phyloP scores from a whole-genome alignment of 2,113 vertebrate genomes.

The Hippocampus barbouri region DNA sequence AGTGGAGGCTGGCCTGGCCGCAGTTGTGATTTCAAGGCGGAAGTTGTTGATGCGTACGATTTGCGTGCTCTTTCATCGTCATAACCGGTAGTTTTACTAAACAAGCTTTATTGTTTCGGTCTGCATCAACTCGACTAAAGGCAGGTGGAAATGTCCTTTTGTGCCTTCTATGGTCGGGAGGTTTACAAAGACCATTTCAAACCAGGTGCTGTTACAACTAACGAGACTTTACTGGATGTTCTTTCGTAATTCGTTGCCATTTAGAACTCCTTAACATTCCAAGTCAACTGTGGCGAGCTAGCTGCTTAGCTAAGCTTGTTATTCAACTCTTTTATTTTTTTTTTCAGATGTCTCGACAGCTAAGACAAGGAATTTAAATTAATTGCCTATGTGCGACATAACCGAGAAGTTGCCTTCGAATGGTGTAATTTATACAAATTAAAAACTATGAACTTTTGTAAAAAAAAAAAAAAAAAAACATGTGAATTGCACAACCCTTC shows the following conservation, averaged over 20 bases:
- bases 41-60: no score
- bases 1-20: no score
- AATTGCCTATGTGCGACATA: background rate
- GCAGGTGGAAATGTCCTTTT: constrained; percentile 72
- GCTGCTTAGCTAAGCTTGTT: background rate
- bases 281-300: background rate
- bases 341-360: background rate
- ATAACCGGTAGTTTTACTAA: no score
- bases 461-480: background rate
- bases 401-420: background rate
- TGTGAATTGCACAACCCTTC: constrained; percentile 15
- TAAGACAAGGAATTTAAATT: background rate
- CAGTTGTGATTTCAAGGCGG: no score
- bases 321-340: background rate
- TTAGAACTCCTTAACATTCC: background rate
- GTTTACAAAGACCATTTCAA: constrained; percentile 81
- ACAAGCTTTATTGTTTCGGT: no score
- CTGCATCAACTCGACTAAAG: background rate
- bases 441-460: background rate
- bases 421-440: background rate
- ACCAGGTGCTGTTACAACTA: constrained; percentile 64
- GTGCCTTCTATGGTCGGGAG: constrained; percentile 79
- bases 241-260: no score
- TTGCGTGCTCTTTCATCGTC: no score
- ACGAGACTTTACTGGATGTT: background rate